Percentiles rank a stretch among this genome's conserved stretches.
Evolutionary conservation across 2,888 invertebrate genomes (phyloP).

Genomic region (Chrysomela aeneicollis): DNA sequence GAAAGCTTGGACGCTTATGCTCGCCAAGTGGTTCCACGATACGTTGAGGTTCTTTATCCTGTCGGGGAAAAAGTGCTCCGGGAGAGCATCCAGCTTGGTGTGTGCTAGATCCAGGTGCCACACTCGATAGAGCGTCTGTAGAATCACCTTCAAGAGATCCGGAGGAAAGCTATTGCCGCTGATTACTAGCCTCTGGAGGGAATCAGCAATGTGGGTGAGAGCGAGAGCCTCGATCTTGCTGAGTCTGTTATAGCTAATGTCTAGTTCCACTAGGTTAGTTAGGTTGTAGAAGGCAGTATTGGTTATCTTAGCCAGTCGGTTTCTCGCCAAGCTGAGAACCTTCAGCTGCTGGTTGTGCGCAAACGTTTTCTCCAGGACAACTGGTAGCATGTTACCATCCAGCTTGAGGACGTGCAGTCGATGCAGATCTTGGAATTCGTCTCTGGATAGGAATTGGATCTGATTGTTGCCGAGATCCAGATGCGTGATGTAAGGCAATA

Average conservation of each 20-base stretch:
- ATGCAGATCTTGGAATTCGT: constrained; percentile 76
- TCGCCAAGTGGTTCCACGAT: constrained; percentile 74
- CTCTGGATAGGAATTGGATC: constrained; percentile 76
- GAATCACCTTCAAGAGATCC: constrained; percentile 66
- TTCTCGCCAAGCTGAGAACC: constrained; percentile 71
- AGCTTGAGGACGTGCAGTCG: constrained; percentile 71
- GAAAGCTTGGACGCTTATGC: constrained; percentile 67
- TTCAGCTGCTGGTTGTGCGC: constrained; percentile 61
- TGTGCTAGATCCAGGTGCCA: constrained; percentile 68
- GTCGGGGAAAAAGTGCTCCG: constrained; percentile 67
- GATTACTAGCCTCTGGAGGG: constrained; percentile 71
- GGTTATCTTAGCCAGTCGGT: constrained; percentile 78
- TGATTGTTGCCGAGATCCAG: constrained; percentile 81
- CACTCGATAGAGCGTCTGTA: constrained; percentile 68
- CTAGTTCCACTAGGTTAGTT: constrained; percentile 72
- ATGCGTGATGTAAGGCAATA: constrained; percentile 75
- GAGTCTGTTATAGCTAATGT: constrained; percentile 80
- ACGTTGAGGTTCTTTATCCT: constrained; percentile 74
- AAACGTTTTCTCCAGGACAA: constrained; percentile 77
- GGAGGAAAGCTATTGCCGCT: constrained; percentile 76
- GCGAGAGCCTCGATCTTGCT: constrained; percentile 71
- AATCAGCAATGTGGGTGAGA: constrained; percentile 69
- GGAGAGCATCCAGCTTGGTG: constrained; percentile 65
- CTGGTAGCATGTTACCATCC: constrained; percentile 81
- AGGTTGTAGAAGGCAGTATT: constrained; percentile 78